Evolutionary conservation across 1,140 invertebrate genomes (phyloP).

Genomic region (Popillia japonica): DNA sequence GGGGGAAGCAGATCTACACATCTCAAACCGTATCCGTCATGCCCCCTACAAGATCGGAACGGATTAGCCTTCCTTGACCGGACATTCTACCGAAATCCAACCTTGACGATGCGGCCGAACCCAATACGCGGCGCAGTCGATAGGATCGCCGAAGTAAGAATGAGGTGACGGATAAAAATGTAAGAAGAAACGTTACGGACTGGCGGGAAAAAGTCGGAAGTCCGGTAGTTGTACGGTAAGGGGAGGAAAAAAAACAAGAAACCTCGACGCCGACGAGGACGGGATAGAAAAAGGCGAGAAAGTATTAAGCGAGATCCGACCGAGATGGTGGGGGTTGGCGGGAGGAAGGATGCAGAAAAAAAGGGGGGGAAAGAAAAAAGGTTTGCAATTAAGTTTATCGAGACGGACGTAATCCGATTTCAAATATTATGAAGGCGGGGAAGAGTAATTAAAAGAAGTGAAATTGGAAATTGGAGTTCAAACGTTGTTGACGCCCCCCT

Average conservation of each 20-base stretch:
- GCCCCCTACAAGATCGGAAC: too few relatives aligned
- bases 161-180: not conserved
- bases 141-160: not conserved
- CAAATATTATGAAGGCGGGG: conserved; percentile 15
- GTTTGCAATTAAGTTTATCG: conserved; percentile 11
- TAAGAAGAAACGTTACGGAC: not conserved
- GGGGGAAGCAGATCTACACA: too few relatives aligned
- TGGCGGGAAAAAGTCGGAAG: not conserved
- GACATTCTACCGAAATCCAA: not conserved
- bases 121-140: not conserved
- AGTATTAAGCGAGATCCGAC: not conserved
- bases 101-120: not conserved
- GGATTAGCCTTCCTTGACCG: not conserved
- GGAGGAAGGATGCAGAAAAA: not conserved
- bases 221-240: not conserved
- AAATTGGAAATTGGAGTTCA: conserved; percentile 15
- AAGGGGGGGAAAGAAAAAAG: not conserved
- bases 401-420: conserved; percentile 17
- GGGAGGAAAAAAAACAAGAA: not conserved
- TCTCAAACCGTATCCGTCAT: too few relatives aligned
- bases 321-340: too few relatives aligned
- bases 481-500: not conserved
- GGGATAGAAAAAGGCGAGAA: too few relatives aligned
- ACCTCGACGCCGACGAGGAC: not conserved
- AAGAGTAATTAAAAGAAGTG: conserved; percentile 9